A percentile compares a stretch with the other conserved stretches of the same genome.
These are phyloP conservation scores for Setophaga kirtlandii DNA, from an alignment of 2,113 vertebrate species.

Conservation along the genomic window DNA sequence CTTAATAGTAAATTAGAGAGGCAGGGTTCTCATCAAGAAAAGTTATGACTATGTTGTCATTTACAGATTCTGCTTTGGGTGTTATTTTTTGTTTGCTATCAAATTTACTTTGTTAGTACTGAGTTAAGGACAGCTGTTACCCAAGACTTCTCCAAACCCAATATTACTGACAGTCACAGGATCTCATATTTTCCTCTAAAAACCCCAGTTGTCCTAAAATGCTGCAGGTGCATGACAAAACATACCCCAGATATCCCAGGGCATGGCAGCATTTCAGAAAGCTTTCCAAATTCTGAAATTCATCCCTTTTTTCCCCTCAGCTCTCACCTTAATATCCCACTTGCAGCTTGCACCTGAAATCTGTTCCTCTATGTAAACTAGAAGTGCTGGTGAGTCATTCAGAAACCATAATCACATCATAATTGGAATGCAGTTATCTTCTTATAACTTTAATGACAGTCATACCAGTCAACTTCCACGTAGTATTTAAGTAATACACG, in stretches of 20 bases:
- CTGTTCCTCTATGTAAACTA: background rate
- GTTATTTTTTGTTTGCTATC: background rate
- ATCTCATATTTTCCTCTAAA: background rate
- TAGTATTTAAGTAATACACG: background rate
- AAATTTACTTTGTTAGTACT: background rate
- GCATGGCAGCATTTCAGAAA: background rate
- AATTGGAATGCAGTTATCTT: slow-evolving; percentile 29
- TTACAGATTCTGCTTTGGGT: background rate
- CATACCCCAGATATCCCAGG: background rate
- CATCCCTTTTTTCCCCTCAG: background rate
- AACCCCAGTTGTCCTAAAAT: background rate
- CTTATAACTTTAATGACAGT: slow-evolving; percentile 9
- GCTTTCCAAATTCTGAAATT: background rate
- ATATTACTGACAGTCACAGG: background rate
- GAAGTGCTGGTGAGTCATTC: background rate
- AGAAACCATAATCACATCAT: slow-evolving; percentile 15
- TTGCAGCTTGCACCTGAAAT: slow-evolving; percentile 16
- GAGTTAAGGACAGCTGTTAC: background rate
- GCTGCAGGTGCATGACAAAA: background rate
- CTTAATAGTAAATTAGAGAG: background rate
- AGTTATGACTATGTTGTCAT: background rate
- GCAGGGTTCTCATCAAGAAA: background rate
- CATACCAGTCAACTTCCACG: background rate
- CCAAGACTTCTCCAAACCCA: background rate
- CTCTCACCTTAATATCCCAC: background rate